phyloP scores from a whole-genome alignment of 92 coral and sea anemone genomes.

The Porites divaricata region DNA sequence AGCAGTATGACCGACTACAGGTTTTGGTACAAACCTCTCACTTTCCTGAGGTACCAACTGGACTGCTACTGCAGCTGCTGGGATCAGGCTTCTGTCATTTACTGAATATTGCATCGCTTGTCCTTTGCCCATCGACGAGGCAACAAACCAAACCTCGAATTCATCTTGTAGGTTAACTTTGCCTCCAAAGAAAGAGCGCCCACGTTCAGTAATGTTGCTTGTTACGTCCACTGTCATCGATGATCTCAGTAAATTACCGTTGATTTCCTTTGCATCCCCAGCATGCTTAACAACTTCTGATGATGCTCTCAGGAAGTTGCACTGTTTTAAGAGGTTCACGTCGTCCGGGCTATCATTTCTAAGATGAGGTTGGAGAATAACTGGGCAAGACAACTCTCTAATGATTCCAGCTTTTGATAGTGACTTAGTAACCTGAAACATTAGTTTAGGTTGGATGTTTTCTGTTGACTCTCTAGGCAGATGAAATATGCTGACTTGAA shows the following conservation, averaged over 20 bases:
- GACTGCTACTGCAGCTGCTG: slow-evolving; percentile 88
- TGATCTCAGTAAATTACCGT: slow-evolving; percentile 20
- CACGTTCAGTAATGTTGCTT: slow-evolving; percentile 40
- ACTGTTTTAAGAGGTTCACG: slow-evolving; percentile 57
- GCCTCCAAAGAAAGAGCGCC: slow-evolving; percentile 7
- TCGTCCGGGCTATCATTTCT: slow-evolving; percentile 18
- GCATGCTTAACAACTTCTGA: background rate
- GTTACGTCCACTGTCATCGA: slow-evolving; percentile 34
- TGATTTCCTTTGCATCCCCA: background rate
- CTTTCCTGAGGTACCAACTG: background rate
- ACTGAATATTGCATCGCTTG: slow-evolving; percentile 50
- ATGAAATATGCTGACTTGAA: slow-evolving; percentile 62
- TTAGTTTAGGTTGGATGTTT: slow-evolving; percentile 27
- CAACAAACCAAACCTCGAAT: slow-evolving; percentile 68
- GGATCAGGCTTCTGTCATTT: slow-evolving; percentile 60
- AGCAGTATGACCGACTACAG: slow-evolving; percentile 45
- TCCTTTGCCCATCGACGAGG: slow-evolving; percentile 82
- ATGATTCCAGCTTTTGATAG: slow-evolving; percentile 37
- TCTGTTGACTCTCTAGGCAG: slow-evolving; percentile 30
- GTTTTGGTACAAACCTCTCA: slow-evolving; percentile 17
- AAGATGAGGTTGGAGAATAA: slow-evolving; percentile 49
- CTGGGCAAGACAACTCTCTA: slow-evolving; percentile 29
- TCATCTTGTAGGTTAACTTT: background rate
- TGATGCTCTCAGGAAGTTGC: slow-evolving; percentile 67
- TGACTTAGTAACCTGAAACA: slow-evolving; percentile 50